A percentile compares a stretch with the other conserved stretches of the same genome.
These are phyloP conservation scores for Caenorhabditis uteleia DNA, from an alignment of 2,888 invertebrate genomes.

Conservation along the genomic window DNA sequence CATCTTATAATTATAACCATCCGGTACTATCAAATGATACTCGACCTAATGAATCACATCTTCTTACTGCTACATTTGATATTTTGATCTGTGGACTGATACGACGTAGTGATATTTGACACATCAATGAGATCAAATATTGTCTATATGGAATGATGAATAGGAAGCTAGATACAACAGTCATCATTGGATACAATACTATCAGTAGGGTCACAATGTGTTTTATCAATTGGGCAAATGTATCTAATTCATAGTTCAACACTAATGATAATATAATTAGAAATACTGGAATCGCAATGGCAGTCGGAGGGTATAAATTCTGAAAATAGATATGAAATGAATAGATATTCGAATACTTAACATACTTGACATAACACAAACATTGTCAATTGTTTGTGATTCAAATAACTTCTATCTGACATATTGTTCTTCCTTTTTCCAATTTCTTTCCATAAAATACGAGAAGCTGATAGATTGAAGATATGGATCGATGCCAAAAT, in stretches of 20 bases:
- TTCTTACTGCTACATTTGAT: too few species aligned
- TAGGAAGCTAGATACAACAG: slow-evolving; percentile 18
- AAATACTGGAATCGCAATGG: slow-evolving; percentile 7
- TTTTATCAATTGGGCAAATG: slow-evolving; percentile 18
- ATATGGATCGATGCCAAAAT: slow-evolving; percentile 7
- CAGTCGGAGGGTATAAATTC: slow-evolving; percentile 16
- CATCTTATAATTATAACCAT: too few species aligned
- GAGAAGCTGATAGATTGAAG: slow-evolving; percentile 8
- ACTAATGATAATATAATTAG: slow-evolving; percentile 11
- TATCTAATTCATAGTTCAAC: slow-evolving; percentile 12
- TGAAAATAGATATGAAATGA: background rate
- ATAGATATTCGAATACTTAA: background rate
- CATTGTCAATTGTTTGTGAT: slow-evolving; percentile 19
- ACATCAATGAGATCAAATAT: slow-evolving; percentile 9
- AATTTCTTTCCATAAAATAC: slow-evolving; percentile 14
- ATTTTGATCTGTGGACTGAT: too few species aligned
- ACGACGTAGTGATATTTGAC: too few species aligned
- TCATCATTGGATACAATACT: slow-evolving; percentile 14
- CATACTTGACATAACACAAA: slow-evolving; percentile 13
- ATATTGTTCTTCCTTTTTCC: slow-evolving; percentile 16
- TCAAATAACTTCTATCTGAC: slow-evolving; percentile 17
- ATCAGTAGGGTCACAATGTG: slow-evolving; percentile 19
- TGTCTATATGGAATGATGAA: slow-evolving; percentile 19
- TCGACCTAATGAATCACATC: too few species aligned
- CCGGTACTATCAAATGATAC: too few species aligned